Conservation (phyloP, 1,140 invertebrate genomes). For the Meloidogyne hapla region DNA sequence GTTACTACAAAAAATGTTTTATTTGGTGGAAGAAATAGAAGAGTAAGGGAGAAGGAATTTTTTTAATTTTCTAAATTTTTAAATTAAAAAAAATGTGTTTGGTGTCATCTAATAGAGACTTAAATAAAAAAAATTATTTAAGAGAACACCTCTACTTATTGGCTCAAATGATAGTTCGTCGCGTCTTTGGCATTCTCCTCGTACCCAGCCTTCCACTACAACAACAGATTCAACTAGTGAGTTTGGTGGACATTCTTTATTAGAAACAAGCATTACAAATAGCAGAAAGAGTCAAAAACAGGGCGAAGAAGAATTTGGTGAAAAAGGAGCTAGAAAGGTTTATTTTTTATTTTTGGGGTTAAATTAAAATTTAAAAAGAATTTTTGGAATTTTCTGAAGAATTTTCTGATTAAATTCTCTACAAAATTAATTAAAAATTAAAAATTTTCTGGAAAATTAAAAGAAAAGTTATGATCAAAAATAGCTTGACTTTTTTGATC, state of each 20-base stretch:
- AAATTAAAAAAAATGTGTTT: background rate
- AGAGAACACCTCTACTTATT: background rate
- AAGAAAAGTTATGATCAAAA: too few relatives aligned
- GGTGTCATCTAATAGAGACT: too few relatives aligned
- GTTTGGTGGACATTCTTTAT: constrained; percentile 8
- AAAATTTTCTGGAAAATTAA: too few relatives aligned
- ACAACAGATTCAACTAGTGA: background rate
- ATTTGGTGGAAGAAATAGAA: background rate
- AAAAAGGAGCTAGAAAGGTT: background rate
- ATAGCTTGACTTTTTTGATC: too few relatives aligned
- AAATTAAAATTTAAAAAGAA: too few relatives aligned
- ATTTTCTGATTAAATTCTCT: too few relatives aligned
- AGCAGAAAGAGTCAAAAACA: constrained; percentile 7
- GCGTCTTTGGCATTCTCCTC: background rate
- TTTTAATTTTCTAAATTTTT: background rate
- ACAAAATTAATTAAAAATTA: too few relatives aligned
- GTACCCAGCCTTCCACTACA: background rate
- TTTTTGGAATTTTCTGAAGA: too few relatives aligned
- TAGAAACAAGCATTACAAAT: constrained; percentile 1
- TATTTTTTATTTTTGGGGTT: background rate
- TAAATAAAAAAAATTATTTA: background rate
- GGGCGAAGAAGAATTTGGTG: background rate
- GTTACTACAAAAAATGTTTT: background rate
- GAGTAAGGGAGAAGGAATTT: background rate
- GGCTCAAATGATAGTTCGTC: background rate